Base-by-base conservation (phyloP, 2,888 invertebrate species). In the Drosophila histrio region DNA sequence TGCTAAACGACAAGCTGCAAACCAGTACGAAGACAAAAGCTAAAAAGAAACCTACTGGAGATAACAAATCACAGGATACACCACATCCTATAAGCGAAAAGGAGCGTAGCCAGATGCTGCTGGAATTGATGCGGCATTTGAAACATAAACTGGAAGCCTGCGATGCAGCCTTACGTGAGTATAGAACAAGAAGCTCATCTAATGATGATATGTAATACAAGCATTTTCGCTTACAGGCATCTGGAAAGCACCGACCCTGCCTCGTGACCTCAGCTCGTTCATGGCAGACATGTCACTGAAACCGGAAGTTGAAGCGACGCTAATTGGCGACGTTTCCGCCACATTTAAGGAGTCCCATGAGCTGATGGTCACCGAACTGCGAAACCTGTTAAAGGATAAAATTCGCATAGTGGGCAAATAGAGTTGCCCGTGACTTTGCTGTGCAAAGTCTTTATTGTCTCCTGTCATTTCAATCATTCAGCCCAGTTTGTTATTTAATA, bases 231-330 rank as follows among this genome's bases (percentile, higher is more conserved):
- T 4, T 30, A 6, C 50, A 91, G 91, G 80, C 39, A 79, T 73
- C 22, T 92, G 92, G 92, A 90, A 89, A 68, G 66, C 82, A 11
- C 91, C 91, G 5, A 76, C 79, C 19, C 80, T 91, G 63, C 89
- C 91, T 1, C 86, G 88, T 13, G 89, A 90, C 38, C 77, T 92
- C 9, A 89, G 83, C 50, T 90, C 91, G 1, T 91, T 90, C 39
- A 91, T 92, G 91, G 88, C 91, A 15, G 91, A 91, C 60, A 91
- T 92, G 90, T 91, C 91, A 15, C 65, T 92, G 0, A 91, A 91
- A 69, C 91, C 92, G 3, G 89, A 91, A 59, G 86, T 90, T 2
- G 92, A 92, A 72, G 84, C 89, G 46, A 89, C 84, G n/a, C 84
- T 91, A 7, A 88, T 91, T 49, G 88, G 87, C 19, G 91, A 91